Base-by-base conservation (phyloP, 1,140 invertebrate species). In the Pseudomyrmex concolor region DNA sequence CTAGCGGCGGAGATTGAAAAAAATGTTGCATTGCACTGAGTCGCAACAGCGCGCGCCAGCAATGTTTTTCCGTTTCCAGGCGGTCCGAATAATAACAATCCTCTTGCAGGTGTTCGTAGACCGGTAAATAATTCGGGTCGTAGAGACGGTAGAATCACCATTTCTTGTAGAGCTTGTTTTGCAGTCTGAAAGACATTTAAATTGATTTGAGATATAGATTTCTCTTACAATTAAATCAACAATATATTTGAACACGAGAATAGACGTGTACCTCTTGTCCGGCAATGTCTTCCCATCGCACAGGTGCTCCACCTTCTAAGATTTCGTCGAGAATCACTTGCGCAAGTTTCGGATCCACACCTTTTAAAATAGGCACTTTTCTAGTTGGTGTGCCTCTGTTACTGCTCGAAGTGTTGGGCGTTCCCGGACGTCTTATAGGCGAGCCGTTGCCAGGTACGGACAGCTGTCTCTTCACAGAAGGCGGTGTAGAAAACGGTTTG, bases 1-100 rank as follows among this genome's bases (percentile, higher is more conserved):
- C 98, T 98, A 10, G 98, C 99, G 12, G 99, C 98, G 86, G 98
- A 99, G 91, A 99, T 99, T 64, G 98, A 98, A 93, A 99, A 99
- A 94, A 99, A 99, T 0, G 98, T 99, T 4, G 98, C 98, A 57
- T 96, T 96, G 89, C 97, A 97, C 92, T 99, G 98, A 15, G 97
- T 98, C 1, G 99, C 98, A 17, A 99, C 98, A 70, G 98, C 97
- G 55, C 97, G 96, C 0, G 97, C 97, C 70, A 99, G 95, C 78
- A 99, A 94, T 0, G 99, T 99, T 94, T 99, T 99, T 91, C 96
- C 98, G 92, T 98, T 98, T 45, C 98, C 98, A 34, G 98, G 98
- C 12, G 99, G 98, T 22, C 99, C 99, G 95, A 99, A 99, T 0
- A 99, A 93, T 1, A 99, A 94, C 8, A 99, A 93, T 25, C 99